phyloP scores from a whole-genome alignment of 2,113 vertebrate genomes.

The Mesitornis unicolor region DNA sequence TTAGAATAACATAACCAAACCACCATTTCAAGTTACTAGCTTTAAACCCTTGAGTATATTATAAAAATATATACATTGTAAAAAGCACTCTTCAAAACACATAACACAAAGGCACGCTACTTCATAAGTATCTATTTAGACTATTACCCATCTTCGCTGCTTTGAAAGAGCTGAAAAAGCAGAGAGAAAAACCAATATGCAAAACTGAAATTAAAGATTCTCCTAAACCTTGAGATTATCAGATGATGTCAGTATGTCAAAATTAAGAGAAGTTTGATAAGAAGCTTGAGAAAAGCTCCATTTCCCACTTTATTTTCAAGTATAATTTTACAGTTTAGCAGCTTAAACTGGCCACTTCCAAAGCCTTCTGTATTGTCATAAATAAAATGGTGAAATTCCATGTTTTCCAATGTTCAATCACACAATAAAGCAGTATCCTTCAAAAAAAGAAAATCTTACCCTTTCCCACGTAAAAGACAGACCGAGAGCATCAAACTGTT shows the following conservation, averaged over 20 bases:
- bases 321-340: neutral
- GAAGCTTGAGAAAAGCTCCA: neutral
- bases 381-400: neutral
- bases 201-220: neutral
- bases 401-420: neutral
- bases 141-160: neutral
- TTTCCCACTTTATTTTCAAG: neutral
- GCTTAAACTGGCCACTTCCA: neutral
- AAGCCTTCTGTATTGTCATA: neutral
- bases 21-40: neutral
- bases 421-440: neutral
- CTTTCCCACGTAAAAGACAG: slow-evolving; percentile 95
- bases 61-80: neutral
- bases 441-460: slow-evolving; percentile 76
- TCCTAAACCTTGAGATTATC: neutral
- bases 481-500: slow-evolving; percentile 88
- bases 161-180: neutral
- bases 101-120: neutral
- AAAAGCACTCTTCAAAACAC: neutral
- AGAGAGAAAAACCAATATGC: neutral
- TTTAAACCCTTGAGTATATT: neutral
- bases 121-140: neutral
- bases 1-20: neutral
- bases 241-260: neutral
- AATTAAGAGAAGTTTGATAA: neutral